Evolutionary conservation across 2,113 vertebrate species (phyloP), one percentile per base, ranked within the genome.

Genomic region (Eolophus roseicapilla): DNA sequence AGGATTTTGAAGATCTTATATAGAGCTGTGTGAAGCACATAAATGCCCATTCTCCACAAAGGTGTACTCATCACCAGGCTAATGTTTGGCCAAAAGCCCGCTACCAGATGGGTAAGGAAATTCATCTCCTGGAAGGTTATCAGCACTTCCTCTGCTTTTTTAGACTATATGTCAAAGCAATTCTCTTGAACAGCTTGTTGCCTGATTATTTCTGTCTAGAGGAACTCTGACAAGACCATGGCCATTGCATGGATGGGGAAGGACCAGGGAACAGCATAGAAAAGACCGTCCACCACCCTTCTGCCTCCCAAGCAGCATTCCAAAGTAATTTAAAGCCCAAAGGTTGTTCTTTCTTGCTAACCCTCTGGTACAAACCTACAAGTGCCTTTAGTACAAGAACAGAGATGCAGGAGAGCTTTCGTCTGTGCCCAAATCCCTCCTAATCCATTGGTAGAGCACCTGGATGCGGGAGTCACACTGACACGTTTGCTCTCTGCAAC

Each of bases 171-270:
- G 79, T 68, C 19, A 59, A 69, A 85, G 65, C 11, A 1, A 21
- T 59, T 65, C 4, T 74, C 23, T 59, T 69, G 10, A 75, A 4
- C 4, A 71, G 7, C 43, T 81, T 0, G 0, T 35, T 69, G 10
- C 7, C n/a, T 59, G 59, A 49, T 49, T 80, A 59, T 82, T 90
- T 69, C n/a, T 60, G 3, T 8, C 27, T 49, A 86, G 35, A 60
- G 16, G 24, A 59, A 60, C 67, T 75, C 59, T 90, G 60, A 53
- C 71, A 82, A 83, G 25, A 55, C 20, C 7, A 3, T 67, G 33
- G 7, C 5, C 29, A 8, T 46, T 41, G 9, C 2, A 11, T 10
- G 25, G 8, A 7, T 50, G 35, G 41, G 7, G 14, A 50, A 74
- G 50, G 21, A 63, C 6, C 18, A 50, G 14, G 3, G 4, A 64